Conservation (phyloP, 2,113 vertebrate genomes). For the Spea bombifrons region DNA sequence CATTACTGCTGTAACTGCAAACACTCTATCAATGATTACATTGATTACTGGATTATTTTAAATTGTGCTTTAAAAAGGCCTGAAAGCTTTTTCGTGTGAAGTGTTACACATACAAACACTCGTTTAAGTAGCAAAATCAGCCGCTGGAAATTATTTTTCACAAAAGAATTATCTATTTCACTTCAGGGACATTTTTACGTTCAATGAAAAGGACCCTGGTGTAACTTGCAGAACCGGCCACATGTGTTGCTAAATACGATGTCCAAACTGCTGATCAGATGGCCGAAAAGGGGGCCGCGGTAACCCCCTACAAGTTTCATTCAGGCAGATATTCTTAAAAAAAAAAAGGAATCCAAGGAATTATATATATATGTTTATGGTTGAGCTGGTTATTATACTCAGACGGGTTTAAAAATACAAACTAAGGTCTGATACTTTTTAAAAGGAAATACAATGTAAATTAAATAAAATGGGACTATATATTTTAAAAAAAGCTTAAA, state of each 20-base stretch:
- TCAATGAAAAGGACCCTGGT: constrained; percentile 4
- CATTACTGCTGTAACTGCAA: constrained; percentile 56
- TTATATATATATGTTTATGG: too few relatives aligned
- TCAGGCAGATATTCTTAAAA: too few relatives aligned
- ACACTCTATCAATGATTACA: constrained; percentile 49
- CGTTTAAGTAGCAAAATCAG: constrained; percentile 18
- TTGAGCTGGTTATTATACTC: too few relatives aligned
- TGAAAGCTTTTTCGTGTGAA: constrained; percentile 53
- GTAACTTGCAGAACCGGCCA: constrained; percentile 6
- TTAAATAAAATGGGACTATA: too few relatives aligned
- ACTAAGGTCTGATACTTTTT: too few relatives aligned
- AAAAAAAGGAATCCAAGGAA: too few relatives aligned
- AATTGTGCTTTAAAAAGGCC: constrained; percentile 42
- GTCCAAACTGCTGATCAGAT: too few relatives aligned
- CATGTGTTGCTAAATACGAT: not conserved
- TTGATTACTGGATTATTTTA: constrained; percentile 53
- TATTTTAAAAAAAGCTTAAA: too few relatives aligned
- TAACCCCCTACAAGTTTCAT: too few relatives aligned
- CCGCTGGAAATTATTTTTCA: constrained; percentile 26
- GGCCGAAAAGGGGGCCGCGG: too few relatives aligned
- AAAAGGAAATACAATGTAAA: too few relatives aligned
- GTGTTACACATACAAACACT: constrained; percentile 33
- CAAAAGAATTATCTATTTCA: constrained; percentile 30
- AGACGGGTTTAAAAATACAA: too few relatives aligned
- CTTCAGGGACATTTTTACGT: constrained; percentile 24